Conservation (phyloP, 1,140 invertebrate genomes). For the Lepeophtheirus salmonis region DNA sequence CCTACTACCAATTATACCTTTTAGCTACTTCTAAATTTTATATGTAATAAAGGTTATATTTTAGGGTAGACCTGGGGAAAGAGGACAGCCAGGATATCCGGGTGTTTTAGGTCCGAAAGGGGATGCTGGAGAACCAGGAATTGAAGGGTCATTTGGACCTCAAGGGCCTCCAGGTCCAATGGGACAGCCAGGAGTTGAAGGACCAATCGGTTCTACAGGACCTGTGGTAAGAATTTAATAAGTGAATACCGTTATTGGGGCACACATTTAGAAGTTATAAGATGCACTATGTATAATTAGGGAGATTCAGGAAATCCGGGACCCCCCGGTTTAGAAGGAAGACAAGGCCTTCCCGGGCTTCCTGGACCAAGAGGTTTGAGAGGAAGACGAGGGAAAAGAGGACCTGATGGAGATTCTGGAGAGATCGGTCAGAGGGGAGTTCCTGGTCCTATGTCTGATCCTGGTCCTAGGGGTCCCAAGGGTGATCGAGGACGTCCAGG, state of each 20-base stretch:
- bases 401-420: neutral
- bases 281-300: neutral
- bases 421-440: neutral
- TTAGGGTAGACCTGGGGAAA: neutral
- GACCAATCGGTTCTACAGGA: neutral
- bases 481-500: neutral
- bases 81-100: neutral
- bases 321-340: neutral
- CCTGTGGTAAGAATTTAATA: neutral
- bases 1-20: too few species aligned
- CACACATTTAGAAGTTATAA: neutral
- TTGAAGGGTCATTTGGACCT: neutral
- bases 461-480: neutral
- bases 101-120: neutral
- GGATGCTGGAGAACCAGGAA: neutral
- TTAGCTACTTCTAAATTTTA: too few species aligned
- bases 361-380: neutral
- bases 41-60: too few species aligned
- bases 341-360: neutral
- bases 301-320: neutral
- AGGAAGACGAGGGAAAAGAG: neutral
- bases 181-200: neutral
- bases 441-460: neutral
- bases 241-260: neutral
- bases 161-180: neutral